These are phyloP conservation scores for Argyresthia albistria DNA, from an alignment of 2,888 invertebrate genomes.

Conservation along the genomic window DNA sequence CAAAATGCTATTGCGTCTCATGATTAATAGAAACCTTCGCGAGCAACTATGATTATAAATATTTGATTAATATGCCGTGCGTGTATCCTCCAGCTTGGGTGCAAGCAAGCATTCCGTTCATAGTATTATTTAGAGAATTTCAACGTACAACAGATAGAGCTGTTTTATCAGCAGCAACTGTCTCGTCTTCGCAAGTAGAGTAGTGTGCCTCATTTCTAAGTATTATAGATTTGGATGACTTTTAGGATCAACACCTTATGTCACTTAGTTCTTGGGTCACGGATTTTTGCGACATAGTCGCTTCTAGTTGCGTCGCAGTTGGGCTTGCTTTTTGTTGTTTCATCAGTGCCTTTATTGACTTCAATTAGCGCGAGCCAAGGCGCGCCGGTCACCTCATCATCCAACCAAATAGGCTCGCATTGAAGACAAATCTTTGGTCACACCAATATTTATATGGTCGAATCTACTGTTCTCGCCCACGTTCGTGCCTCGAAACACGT, in stretches of 20 bases:
- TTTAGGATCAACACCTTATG: too few species aligned
- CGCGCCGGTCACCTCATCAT: slow-evolving; percentile 6
- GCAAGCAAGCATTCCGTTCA: slow-evolving; percentile 1
- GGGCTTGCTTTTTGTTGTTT: not conserved
- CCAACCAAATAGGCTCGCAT: slow-evolving; percentile 5
- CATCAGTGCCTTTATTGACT: slow-evolving; percentile 17
- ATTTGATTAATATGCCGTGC: slow-evolving; percentile 5
- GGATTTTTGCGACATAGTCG: not conserved
- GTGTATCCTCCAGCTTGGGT: not conserved
- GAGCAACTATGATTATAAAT: slow-evolving; percentile 9
- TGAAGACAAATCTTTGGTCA: slow-evolving; percentile 9
- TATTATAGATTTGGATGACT: too few species aligned
- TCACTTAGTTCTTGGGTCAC: too few species aligned
- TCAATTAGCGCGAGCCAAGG: slow-evolving; percentile 21
- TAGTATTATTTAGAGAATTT: too few species aligned
- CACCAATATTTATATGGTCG: not conserved
- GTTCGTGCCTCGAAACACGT: not conserved
- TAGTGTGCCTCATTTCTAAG: too few species aligned
- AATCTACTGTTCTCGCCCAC: not conserved
- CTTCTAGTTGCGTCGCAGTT: not conserved
- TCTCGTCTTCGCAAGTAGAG: too few species aligned
- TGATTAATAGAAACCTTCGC: slow-evolving; percentile 3
- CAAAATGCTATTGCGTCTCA: not conserved
- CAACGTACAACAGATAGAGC: too few species aligned
- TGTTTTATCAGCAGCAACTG: too few species aligned